Evolutionary conservation across 2,888 invertebrate species (phyloP), one percentile per base, ranked within the genome.

Genomic region (Anodontia alba): DNA sequence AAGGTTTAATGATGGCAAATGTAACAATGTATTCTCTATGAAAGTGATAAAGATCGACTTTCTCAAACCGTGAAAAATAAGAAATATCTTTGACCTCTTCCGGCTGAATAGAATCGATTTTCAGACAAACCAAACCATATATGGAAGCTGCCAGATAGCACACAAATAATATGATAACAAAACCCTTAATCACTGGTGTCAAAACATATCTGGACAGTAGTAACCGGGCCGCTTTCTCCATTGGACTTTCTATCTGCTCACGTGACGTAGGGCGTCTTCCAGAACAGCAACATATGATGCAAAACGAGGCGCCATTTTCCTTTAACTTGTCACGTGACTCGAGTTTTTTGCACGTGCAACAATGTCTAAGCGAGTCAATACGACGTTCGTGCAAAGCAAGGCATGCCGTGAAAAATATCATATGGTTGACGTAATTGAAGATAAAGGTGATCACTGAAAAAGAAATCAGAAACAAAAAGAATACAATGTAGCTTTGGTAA

Each of bases 381-480:
- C 83, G 76, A 23, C 74, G 72, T 71, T 83, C 83, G 36, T 83
- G 80, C n/a, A 83, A 51, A 0, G 80, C 72, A 0, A 83, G 67
- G 20, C 77, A 77, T 15, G 78, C 77, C 46, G 78, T 75, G 69
- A 83, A 83, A 71, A 83, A 80, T 31, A 76, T 42, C 31, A 78
- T 73, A 23, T 83, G 83, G 29, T 75, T 80, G 73, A 80, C 43
- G 42, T 80, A 83, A 75, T 78, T 80, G 67, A 75, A 83, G 2
- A 75, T 5, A 46, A 78, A 74, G 7, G 80, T 83, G 10, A 68
- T 42, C 69, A 83, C 83, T 83, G 80, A 78, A 83, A 83, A 12
- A 38, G 8, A 12, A 54, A 49, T n/a, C n/a, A n/a, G n/a, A n/a
- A 26, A 68, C 8, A 38, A 51, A 57, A 20, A 54, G 8, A 42